phyloP scores from a whole-genome alignment of 1,140 invertebrate species.

The Achatina immaculata region DNA sequence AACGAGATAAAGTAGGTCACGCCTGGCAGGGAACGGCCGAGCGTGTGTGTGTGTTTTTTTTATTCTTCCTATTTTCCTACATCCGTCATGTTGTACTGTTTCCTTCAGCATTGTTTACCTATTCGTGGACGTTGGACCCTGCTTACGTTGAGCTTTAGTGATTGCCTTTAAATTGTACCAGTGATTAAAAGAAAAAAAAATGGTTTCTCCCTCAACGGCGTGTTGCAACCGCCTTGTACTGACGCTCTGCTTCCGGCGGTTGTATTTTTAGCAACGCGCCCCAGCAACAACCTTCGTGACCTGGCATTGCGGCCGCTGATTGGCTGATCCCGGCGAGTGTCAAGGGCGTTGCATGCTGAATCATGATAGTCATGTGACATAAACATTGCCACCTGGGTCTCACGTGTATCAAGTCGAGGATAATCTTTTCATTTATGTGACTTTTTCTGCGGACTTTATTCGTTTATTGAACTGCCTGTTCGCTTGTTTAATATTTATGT shows the following conservation, averaged over 20 bases:
- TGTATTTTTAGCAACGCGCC: slow-evolving; percentile 48
- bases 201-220: too few species aligned
- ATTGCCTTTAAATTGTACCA: too few species aligned
- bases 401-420: slow-evolving; percentile 36
- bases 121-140: too few species aligned
- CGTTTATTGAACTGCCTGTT: neutral
- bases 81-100: too few species aligned
- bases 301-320: slow-evolving; percentile 37
- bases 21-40: slow-evolving; percentile 3
- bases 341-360: slow-evolving; percentile 46
- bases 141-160: too few species aligned
- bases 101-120: too few species aligned
- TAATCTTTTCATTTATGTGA: neutral
- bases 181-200: too few species aligned
- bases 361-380: slow-evolving; percentile 51
- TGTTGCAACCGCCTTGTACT: slow-evolving; percentile 30
- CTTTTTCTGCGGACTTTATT: neutral
- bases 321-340: slow-evolving; percentile 38
- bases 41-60: neutral
- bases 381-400: slow-evolving; percentile 50
- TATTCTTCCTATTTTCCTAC: too few species aligned
- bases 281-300: slow-evolving; percentile 48
- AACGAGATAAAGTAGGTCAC: neutral
- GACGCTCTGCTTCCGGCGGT: slow-evolving; percentile 29
- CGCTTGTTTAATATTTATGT: neutral